phyloP scores from a whole-genome alignment of 2,888 invertebrate species.

The Drosophila paucipuncta region DNA sequence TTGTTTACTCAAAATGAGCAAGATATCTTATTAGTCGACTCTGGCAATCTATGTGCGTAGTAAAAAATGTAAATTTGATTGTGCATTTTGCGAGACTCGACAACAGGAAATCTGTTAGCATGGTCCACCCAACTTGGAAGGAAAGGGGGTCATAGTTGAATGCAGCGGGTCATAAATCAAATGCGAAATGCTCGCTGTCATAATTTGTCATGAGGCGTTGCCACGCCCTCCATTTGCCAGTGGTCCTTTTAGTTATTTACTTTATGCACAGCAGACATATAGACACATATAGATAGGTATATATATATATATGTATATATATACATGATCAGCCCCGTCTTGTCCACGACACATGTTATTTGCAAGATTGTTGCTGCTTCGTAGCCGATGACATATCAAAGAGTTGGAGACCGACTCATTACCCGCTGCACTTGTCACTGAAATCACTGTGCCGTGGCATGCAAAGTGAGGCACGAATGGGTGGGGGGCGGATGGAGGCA shows the following conservation, averaged over 20 bases:
- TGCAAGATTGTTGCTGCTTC: constrained; percentile 53
- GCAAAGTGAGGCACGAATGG: background rate
- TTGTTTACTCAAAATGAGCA: background rate
- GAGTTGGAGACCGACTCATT: constrained; percentile 41
- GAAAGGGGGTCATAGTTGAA: constrained; percentile 76
- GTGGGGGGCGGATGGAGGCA: background rate
- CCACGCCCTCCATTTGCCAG: constrained; percentile 72
- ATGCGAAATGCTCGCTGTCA: constrained; percentile 78
- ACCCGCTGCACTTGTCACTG: constrained; percentile 57
- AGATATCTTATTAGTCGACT: background rate
- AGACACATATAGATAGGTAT: background rate
- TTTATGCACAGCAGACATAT: background rate
- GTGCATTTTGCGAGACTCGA: constrained; percentile 8
- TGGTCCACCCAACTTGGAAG: constrained; percentile 19
- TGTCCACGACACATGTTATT: constrained; percentile 39
- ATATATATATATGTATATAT: background rate
- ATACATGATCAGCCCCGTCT: constrained; percentile 13
- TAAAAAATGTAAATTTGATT: background rate
- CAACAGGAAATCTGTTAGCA: constrained; percentile 55
- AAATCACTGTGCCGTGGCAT: constrained; percentile 13
- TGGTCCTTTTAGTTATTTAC: constrained; percentile 9
- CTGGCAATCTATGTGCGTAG: background rate
- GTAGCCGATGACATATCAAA: constrained; percentile 35
- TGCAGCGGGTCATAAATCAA: constrained; percentile 78
- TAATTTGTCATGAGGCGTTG: constrained; percentile 83